phyloP scores from a whole-genome alignment of 2,888 invertebrate species.

The Drosophila koepferae region DNA sequence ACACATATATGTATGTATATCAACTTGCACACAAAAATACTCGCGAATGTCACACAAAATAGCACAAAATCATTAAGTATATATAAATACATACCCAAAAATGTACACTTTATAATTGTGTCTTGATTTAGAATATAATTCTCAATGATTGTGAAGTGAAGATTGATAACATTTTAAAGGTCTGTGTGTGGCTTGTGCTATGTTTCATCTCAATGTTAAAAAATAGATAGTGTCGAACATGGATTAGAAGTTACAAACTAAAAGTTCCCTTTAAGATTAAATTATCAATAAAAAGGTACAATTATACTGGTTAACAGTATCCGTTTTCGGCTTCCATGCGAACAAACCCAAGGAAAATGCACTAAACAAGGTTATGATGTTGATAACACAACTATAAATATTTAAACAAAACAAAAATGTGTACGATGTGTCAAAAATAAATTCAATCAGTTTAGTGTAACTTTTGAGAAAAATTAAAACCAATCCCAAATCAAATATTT shows the following conservation, averaged over 20 bases:
- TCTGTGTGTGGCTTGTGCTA: slow-evolving; percentile 55
- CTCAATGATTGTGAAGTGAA: slow-evolving; percentile 43
- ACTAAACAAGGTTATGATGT: slow-evolving; percentile 39
- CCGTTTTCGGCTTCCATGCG: slow-evolving; percentile 57
- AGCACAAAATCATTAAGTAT: slow-evolving; percentile 20
- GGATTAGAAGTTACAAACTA: slow-evolving; percentile 24
- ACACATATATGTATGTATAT: slow-evolving; percentile 17
- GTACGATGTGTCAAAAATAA: slow-evolving; percentile 81
- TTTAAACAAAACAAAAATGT: slow-evolving; percentile 58
- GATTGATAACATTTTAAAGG: slow-evolving; percentile 34
- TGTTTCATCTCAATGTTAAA: slow-evolving; percentile 52
- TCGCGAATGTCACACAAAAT: not conserved
- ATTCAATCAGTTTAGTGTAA: slow-evolving; percentile 79
- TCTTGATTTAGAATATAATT: slow-evolving; percentile 53
- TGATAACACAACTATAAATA: slow-evolving; percentile 48
- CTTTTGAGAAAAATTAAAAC: slow-evolving; percentile 58
- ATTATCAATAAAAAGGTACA: slow-evolving; percentile 26
- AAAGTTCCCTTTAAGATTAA: slow-evolving; percentile 29
- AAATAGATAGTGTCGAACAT: slow-evolving; percentile 13
- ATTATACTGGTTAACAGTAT: slow-evolving; percentile 30
- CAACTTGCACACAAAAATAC: not conserved
- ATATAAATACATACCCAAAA: slow-evolving; percentile 13
- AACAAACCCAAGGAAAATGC: slow-evolving; percentile 40
- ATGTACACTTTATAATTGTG: slow-evolving; percentile 2
- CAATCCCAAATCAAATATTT: slow-evolving; percentile 68